These are phyloP conservation scores for Styela plicata DNA, from an alignment of 23 tunicate genomes.

Conservation along the genomic window DNA sequence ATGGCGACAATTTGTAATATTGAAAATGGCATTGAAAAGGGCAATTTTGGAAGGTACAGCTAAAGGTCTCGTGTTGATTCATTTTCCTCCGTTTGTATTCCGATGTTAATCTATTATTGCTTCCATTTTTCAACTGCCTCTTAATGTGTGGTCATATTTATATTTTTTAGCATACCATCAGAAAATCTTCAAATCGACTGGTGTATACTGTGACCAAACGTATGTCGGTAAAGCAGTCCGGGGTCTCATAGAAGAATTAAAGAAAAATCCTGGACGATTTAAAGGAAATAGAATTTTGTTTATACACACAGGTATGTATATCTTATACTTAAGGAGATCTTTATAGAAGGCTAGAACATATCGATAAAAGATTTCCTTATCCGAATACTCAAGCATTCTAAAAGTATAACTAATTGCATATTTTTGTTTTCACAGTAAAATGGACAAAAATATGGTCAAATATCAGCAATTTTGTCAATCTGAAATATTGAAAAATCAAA, in stretches of 20 bases:
- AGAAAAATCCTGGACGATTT: constrained; percentile 50
- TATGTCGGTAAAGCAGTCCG: constrained; percentile 83
- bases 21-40: too few species aligned
- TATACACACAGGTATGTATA: constrained; percentile 58
- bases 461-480: background rate
- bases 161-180: constrained; percentile 24
- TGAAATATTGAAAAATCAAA: too few species aligned
- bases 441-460: too few species aligned
- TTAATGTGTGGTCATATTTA: too few species aligned
- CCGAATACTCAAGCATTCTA: background rate
- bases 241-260: constrained; percentile 59
- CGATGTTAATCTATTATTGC: background rate
- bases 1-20: too few species aligned
- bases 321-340: background rate
- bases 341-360: background rate
- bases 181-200: constrained; percentile 45
- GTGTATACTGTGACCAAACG: constrained; percentile 68
- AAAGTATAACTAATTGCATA: too few species aligned
- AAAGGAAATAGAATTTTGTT: constrained; percentile 68
- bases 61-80: too few species aligned
- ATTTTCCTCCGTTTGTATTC: background rate
- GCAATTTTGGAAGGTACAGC: too few species aligned
- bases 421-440: too few species aligned
- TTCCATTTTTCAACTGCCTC: background rate
- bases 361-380: background rate